Evolutionary conservation across 1,140 invertebrate genomes (phyloP).

Genomic region (Bombyx mandarina): DNA sequence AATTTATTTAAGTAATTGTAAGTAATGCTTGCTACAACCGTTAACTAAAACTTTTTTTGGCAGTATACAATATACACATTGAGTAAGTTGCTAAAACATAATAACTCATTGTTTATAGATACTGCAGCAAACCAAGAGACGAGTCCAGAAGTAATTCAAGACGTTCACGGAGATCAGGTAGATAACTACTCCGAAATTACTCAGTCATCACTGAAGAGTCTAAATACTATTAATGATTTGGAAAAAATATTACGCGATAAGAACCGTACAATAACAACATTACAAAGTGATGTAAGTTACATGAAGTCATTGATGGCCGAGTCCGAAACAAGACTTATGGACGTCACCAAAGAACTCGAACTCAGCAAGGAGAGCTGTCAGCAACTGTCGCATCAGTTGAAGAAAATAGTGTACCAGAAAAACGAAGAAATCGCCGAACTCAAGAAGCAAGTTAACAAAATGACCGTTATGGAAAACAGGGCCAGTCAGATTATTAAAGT

Average conservation of each 20-base stretch:
- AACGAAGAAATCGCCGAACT: conserved; percentile 60
- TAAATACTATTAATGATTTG: conserved; percentile 53
- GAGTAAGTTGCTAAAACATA: too few relatives aligned
- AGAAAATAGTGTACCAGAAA: conserved; percentile 58
- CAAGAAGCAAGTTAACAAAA: conserved; percentile 50
- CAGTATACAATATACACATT: too few relatives aligned
- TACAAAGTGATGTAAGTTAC: conserved; percentile 52
- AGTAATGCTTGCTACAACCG: too few relatives aligned
- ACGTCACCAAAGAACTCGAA: conserved; percentile 48
- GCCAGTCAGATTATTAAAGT: conserved; percentile 60
- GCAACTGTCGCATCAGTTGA: conserved; percentile 49
- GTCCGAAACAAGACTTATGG: conserved; percentile 50
- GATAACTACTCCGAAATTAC: conserved; percentile 42
- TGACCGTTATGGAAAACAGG: conserved; percentile 51
- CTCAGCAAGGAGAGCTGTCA: conserved; percentile 50
- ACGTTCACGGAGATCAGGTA: conserved; percentile 24
- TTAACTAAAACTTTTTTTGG: too few relatives aligned
- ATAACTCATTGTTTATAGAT: too few relatives aligned
- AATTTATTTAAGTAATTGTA: too few relatives aligned
- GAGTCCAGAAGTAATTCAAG: too few relatives aligned
- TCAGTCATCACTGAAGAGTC: conserved; percentile 43
- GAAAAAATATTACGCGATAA: conserved; percentile 55
- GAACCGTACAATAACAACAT: conserved; percentile 45
- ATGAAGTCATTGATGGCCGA: conserved; percentile 50
- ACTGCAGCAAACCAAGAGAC: too few relatives aligned